These are phyloP conservation scores for Polypterus senegalus DNA, from an alignment of 2,113 vertebrate species.

Conservation along the genomic window DNA sequence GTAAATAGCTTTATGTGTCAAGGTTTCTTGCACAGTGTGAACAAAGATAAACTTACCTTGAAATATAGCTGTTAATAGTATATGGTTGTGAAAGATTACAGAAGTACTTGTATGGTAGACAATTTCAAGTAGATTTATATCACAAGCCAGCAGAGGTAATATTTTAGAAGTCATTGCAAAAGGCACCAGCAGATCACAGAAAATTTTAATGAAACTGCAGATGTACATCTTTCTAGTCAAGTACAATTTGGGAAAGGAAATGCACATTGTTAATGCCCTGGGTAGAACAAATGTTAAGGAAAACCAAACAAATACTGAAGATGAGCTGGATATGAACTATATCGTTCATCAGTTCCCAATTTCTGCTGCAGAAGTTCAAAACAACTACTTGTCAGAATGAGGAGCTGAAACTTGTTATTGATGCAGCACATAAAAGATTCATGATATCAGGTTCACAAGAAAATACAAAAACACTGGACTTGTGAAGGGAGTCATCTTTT, in stretches of 20 bases:
- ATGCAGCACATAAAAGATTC: not conserved
- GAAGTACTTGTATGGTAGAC: not conserved
- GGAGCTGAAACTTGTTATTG: not conserved
- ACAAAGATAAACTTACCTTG: no score
- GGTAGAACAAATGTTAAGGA: not conserved
- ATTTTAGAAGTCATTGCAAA: conserved; percentile 11
- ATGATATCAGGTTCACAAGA: not conserved
- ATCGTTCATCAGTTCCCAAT: not conserved
- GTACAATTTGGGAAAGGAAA: no score
- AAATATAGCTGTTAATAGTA: no score
- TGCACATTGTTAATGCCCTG: not conserved
- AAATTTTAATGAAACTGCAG: not conserved
- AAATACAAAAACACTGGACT: conserved; percentile 6
- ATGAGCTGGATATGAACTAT: not conserved
- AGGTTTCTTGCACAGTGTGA: no score
- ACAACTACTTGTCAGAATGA: no score
- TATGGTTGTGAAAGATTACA: no score
- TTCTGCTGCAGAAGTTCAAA: not conserved
- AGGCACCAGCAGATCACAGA: conserved; percentile 1
- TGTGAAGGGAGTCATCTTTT: conserved; percentile 2
- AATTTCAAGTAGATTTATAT: conserved; percentile 1
- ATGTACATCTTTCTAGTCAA: not conserved
- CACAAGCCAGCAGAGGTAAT: conserved; percentile 2
- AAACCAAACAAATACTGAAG: not conserved
- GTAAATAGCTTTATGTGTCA: no score